A percentile compares a stretch with the other conserved stretches of the same genome.
These are phyloP conservation scores for Aradophagus sp. DNA, from an alignment of 1,140 invertebrate genomes.

Conservation along the genomic window DNA sequence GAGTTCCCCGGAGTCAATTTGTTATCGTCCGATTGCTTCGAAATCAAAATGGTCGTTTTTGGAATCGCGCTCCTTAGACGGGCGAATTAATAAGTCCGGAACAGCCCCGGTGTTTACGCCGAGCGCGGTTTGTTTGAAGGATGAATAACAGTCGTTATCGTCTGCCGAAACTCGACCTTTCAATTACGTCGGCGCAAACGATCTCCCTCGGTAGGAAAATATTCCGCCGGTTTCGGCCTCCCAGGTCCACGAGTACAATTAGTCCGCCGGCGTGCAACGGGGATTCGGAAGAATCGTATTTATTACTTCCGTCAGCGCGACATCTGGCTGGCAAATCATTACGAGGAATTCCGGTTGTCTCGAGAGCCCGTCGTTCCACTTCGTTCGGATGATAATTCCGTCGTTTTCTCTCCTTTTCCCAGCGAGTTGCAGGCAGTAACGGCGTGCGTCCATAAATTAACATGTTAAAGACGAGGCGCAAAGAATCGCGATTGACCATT, in stretches of 20 bases:
- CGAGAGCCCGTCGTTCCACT: slow-evolving; percentile 14
- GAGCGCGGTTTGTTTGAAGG: background rate
- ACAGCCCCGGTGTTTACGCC: too few relatives aligned
- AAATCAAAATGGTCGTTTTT: too few relatives aligned
- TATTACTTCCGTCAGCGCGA: slow-evolving; percentile 33
- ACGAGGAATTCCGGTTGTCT: slow-evolving; percentile 18
- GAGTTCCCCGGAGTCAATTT: too few relatives aligned
- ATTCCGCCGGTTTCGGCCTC: slow-evolving; percentile 18
- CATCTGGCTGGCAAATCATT: slow-evolving; percentile 45
- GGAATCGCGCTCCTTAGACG: too few relatives aligned
- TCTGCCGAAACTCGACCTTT: slow-evolving; percentile 11
- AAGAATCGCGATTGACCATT: slow-evolving; percentile 5
- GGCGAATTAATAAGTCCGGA: too few relatives aligned
- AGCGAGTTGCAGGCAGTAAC: background rate
- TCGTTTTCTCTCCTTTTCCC: too few relatives aligned
- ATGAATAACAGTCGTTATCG: slow-evolving; percentile 12
- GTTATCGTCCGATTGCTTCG: too few relatives aligned
- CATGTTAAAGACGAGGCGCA: slow-evolving; percentile 14
- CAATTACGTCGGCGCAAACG: slow-evolving; percentile 19
- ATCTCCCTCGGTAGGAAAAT: slow-evolving; percentile 9
- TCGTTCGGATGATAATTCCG: slow-evolving; percentile 5
- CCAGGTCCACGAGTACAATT: slow-evolving; percentile 28
- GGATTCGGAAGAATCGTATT: slow-evolving; percentile 20
- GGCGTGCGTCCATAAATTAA: slow-evolving; percentile 34
- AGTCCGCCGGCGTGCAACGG: slow-evolving; percentile 13